Evolutionary conservation across 2,113 vertebrate species (phyloP).

Genomic region (Istiophorus platypterus): DNA sequence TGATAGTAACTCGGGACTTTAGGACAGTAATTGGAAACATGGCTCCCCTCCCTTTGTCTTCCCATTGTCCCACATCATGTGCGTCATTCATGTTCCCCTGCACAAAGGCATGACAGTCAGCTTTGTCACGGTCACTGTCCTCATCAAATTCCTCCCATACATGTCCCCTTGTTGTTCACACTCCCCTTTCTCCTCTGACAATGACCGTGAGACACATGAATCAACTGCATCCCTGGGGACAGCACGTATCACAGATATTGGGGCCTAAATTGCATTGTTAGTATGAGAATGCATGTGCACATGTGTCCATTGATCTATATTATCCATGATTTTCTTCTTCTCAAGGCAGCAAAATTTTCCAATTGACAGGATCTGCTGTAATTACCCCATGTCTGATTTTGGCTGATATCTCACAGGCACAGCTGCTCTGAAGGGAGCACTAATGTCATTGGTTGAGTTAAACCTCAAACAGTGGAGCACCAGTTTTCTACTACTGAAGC

Average conservation of each 20-base stretch:
- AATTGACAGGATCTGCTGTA: neutral
- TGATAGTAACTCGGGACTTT: neutral
- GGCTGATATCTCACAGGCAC: conserved; percentile 7
- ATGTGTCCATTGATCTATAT: neutral
- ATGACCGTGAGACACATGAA: conserved; percentile 42
- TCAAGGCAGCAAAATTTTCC: neutral
- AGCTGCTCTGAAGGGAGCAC: conserved; percentile 22
- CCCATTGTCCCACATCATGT: neutral
- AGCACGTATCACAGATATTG: conserved; percentile 17
- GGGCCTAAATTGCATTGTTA: neutral
- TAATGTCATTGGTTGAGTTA: conserved; percentile 28
- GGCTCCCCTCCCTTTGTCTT: neutral
- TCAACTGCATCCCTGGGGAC: neutral
- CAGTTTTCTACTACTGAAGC: neutral
- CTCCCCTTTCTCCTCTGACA: conserved; percentile 23
- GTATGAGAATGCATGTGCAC: neutral
- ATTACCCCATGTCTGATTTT: conserved; percentile 29
- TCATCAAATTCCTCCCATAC: conserved; percentile 17
- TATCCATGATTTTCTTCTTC: conserved; percentile 7
- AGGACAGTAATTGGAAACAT: neutral
- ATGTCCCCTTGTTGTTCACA: conserved; percentile 19
- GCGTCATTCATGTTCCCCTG: conserved; percentile 46
- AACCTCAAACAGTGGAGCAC: conserved; percentile 14
- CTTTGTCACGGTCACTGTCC: neutral
- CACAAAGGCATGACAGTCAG: conserved; percentile 1